These are phyloP conservation scores for Pelobates fuscus DNA, from an alignment of 2,113 vertebrate genomes.

Conservation along the genomic window DNA sequence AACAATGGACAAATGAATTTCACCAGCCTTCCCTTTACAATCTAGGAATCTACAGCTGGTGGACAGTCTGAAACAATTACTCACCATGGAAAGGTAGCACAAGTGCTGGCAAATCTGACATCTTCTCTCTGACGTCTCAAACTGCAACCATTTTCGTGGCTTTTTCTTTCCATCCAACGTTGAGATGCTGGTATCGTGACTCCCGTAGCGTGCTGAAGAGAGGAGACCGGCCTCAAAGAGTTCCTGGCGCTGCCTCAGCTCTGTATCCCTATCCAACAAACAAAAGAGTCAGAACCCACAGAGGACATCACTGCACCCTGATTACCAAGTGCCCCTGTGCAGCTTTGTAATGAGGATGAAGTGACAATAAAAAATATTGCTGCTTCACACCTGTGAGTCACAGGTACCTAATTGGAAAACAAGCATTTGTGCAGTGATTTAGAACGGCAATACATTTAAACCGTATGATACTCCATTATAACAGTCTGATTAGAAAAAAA, in stretches of 20 bases:
- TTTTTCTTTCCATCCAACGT: conserved; percentile 87
- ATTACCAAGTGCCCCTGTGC: conserved; percentile 15
- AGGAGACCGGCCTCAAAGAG: conserved; percentile 90
- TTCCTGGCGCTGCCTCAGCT: conserved; percentile 91
- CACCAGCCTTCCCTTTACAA: too few relatives aligned
- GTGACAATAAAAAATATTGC: not conserved
- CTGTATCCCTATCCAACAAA: conserved; percentile 81
- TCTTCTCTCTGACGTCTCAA: conserved; percentile 93
- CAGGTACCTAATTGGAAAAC: not conserved
- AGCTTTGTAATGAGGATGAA: conserved; percentile 28
- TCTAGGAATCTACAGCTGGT: too few relatives aligned
- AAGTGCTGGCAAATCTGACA: conserved; percentile 97
- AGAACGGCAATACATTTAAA: conserved; percentile 31
- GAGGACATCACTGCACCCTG: not conserved
- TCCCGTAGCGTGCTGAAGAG: conserved; percentile 91
- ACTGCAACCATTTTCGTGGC: conserved; percentile 91
- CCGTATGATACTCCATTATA: conserved; percentile 47
- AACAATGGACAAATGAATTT: too few relatives aligned
- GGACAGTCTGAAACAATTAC: conserved; percentile 41
- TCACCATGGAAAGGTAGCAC: conserved; percentile 97
- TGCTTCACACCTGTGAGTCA: conserved; percentile 53
- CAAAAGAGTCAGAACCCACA: conserved; percentile 16
- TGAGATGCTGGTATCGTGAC: conserved; percentile 77
- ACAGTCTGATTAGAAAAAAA: too few relatives aligned
- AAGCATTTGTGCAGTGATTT: not conserved